These are phyloP conservation scores for Lota lota DNA, from an alignment of 2,113 vertebrate genomes.

Conservation along the genomic window DNA sequence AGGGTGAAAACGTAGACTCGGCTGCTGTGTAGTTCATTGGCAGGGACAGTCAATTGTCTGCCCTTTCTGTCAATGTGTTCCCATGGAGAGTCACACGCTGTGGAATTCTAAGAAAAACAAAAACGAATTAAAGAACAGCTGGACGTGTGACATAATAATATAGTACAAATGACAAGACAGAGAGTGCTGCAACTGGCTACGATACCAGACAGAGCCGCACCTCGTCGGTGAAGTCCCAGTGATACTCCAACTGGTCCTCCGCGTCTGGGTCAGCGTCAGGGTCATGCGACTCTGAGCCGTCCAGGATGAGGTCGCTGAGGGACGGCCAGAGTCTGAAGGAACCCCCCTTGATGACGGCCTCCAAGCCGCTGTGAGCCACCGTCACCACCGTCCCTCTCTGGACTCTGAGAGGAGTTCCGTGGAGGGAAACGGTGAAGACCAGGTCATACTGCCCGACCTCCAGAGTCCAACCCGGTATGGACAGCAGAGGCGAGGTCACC, in stretches of 20 bases:
- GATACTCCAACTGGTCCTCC: slow-evolving; percentile 56
- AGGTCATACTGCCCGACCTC: slow-evolving; percentile 67
- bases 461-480: slow-evolving; percentile 61
- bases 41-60: slow-evolving; percentile 49
- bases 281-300: slow-evolving; percentile 72
- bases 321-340: slow-evolving; percentile 66
- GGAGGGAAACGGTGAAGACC: slow-evolving; percentile 63
- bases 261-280: slow-evolving; percentile 58
- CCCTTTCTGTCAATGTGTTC: slow-evolving; percentile 15
- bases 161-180: not conserved
- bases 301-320: slow-evolving; percentile 65
- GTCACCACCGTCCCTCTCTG: slow-evolving; percentile 40
- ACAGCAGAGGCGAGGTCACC: slow-evolving; percentile 52
- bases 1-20: slow-evolving; percentile 64
- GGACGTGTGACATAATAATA: not conserved
- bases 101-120: slow-evolving; percentile 50
- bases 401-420: slow-evolving; percentile 63
- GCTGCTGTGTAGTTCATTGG: slow-evolving; percentile 37
- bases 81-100: slow-evolving; percentile 11
- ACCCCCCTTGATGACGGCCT: slow-evolving; percentile 72
- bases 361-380: slow-evolving; percentile 63
- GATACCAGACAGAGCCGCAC: slow-evolving; percentile 37
- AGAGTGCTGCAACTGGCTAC: not conserved
- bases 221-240: slow-evolving; percentile 58
- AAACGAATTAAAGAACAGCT: slow-evolving; percentile 3